Conservation (phyloP, 2,888 invertebrate species). For the Chymomyza amoena region DNA sequence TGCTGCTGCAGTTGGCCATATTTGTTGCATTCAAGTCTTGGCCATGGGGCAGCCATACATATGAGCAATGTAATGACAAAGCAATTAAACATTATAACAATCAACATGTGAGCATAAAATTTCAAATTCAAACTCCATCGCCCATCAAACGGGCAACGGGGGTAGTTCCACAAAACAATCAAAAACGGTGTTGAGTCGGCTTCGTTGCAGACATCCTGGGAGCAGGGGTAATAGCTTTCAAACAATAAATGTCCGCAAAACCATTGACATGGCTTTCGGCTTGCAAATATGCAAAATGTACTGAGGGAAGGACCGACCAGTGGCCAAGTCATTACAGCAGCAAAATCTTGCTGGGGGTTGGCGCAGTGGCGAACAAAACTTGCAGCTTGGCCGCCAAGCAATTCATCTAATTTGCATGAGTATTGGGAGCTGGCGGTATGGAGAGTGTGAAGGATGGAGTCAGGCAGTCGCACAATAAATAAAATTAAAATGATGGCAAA, state of each 20-base stretch:
- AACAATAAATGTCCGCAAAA: conserved; percentile 78
- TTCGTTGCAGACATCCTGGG: conserved; percentile 1
- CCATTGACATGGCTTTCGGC: conserved; percentile 75
- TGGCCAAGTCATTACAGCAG: conserved; percentile 76
- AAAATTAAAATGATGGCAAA: conserved; percentile 79
- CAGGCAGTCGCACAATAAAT: conserved; percentile 78
- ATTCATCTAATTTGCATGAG: conserved; percentile 78
- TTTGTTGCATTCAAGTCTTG: conserved; percentile 30
- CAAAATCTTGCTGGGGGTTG: conserved; percentile 39
- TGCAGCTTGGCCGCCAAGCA: conserved; percentile 56
- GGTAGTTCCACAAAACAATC: conserved; percentile 68
- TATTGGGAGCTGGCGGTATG: conserved; percentile 33
- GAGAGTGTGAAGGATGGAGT: conserved; percentile 8
- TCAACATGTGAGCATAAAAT: conserved; percentile 59
- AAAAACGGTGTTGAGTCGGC: conserved; percentile 73
- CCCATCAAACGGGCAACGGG: conserved; percentile 8
- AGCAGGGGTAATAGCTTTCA: conserved; percentile 77
- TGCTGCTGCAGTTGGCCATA: conserved; percentile 33
- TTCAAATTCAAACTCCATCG: conserved; percentile 12
- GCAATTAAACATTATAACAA: conserved; percentile 71
- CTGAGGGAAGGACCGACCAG: conserved; percentile 38
- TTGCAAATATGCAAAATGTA: conserved; percentile 55
- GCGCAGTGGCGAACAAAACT: background rate
- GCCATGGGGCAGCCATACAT: background rate
- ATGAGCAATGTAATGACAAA: conserved; percentile 68